phyloP scores from a whole-genome alignment of 1,140 invertebrate species.

The Rhyzopertha dominica region DNA sequence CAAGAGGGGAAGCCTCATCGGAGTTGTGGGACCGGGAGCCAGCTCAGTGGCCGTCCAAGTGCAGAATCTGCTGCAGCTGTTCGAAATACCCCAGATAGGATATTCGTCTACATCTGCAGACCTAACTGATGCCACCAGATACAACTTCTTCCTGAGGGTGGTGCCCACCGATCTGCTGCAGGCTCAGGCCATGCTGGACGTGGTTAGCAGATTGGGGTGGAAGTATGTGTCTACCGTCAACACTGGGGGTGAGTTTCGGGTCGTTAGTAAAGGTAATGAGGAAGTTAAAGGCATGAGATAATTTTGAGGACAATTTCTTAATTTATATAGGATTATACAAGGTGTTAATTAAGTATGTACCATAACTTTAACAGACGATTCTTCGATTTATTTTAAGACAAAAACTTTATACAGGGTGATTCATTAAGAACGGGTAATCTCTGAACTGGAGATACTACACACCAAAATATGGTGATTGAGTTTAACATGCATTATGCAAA shows the following conservation, averaged over 20 bases:
- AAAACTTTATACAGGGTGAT: no score
- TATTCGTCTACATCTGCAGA: constrained; percentile 76
- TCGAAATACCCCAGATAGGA: constrained; percentile 58
- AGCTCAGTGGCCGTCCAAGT: constrained; percentile 67
- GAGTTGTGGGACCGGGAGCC: constrained; percentile 66
- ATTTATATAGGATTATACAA: no score
- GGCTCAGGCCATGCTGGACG: constrained; percentile 68
- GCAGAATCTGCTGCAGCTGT: constrained; percentile 75
- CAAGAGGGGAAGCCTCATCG: constrained; percentile 58
- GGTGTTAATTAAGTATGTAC: no score
- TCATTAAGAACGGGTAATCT: no score
- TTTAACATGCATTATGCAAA: no score
- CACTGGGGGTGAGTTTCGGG: constrained; percentile 63
- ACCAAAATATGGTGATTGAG: no score
- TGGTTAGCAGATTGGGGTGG: constrained; percentile 72
- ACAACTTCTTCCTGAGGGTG: constrained; percentile 74
- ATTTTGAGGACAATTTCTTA: no score
- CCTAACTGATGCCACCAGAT: constrained; percentile 72
- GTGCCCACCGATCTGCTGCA: constrained; percentile 80
- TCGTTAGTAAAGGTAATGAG: no score
- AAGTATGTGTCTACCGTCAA: constrained; percentile 79
- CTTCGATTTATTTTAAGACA: no score
- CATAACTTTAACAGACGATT: no score
- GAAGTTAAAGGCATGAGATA: no score
- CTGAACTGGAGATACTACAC: no score